Evolutionary conservation across 2,113 vertebrate genomes (phyloP).

Genomic region (Cyanoramphus novaezelandiae): DNA sequence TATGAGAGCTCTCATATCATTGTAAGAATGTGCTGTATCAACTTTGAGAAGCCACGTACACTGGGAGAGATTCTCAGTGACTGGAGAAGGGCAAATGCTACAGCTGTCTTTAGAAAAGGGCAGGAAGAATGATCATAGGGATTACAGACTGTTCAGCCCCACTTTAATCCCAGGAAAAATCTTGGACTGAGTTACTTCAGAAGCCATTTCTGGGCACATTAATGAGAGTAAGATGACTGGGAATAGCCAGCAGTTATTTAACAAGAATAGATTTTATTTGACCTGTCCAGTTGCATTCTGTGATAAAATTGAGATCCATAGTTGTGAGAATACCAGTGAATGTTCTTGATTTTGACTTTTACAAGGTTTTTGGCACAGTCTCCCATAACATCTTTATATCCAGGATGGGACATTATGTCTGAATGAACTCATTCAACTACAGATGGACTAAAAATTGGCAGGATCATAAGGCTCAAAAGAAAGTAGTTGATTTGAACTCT

Average conservation of each 20-base stretch:
- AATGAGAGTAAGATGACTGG: background rate
- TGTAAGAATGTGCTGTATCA: background rate
- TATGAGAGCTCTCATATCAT: background rate
- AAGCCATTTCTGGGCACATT: background rate
- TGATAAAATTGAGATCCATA: background rate
- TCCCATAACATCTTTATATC: background rate
- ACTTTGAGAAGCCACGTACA: background rate
- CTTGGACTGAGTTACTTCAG: background rate
- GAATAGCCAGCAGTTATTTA: background rate
- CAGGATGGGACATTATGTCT: background rate
- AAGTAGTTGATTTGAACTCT: background rate
- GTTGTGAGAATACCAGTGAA: background rate
- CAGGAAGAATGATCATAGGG: background rate
- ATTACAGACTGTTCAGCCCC: background rate
- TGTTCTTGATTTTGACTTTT: background rate
- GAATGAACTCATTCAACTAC: background rate
- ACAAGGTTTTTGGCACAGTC: background rate
- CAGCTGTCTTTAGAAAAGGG: background rate
- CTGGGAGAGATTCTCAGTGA: background rate
- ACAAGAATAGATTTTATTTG: background rate
- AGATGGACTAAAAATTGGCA: background rate
- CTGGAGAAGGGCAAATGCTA: background rate
- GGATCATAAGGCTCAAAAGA: background rate
- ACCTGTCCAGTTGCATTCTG: background rate
- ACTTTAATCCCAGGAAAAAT: background rate